Evolutionary conservation across 2,888 invertebrate genomes (phyloP).

Genomic region (Atethmia centrago): DNA sequence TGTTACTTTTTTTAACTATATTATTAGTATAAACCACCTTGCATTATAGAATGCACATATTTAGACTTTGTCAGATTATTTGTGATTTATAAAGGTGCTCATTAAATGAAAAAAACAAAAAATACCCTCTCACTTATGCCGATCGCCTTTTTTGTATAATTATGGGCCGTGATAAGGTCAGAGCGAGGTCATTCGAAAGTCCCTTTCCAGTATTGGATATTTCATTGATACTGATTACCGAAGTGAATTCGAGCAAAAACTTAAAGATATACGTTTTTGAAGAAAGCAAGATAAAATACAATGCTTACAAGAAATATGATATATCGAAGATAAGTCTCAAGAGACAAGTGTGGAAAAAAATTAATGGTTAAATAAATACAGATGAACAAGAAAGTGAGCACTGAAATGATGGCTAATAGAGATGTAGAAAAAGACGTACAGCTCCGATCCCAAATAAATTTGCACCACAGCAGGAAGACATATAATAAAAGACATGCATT

Average conservation of each 20-base stretch:
- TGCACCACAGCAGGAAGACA: not conserved
- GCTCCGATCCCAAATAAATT: not conserved
- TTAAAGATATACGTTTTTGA: conserved; percentile 32
- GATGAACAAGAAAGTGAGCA: not conserved
- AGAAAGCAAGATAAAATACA: conserved; percentile 48
- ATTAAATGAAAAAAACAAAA: conserved; percentile 58
- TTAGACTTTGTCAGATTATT: conserved; percentile 34
- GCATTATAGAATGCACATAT: not conserved
- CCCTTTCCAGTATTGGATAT: conserved; percentile 72
- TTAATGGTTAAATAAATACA: not conserved
- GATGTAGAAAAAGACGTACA: not conserved
- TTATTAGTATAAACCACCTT: not conserved
- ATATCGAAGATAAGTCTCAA: not conserved
- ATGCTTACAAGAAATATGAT: not conserved
- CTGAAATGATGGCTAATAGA: not conserved
- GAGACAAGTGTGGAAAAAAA: not conserved
- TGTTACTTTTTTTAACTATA: not conserved
- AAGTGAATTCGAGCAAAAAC: conserved; percentile 61
- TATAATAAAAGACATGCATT: not conserved
- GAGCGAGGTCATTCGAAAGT: conserved; percentile 80
- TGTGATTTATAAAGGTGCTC: conserved; percentile 61
- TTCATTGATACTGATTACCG: conserved; percentile 65
- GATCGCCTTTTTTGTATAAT: conserved; percentile 75
- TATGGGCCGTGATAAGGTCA: conserved; percentile 78
- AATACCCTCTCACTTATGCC: conserved; percentile 73